Evolutionary conservation across 1,140 invertebrate genomes (phyloP), one percentile per base, ranked within the genome.

Genomic region (Drosophila miranda): DNA sequence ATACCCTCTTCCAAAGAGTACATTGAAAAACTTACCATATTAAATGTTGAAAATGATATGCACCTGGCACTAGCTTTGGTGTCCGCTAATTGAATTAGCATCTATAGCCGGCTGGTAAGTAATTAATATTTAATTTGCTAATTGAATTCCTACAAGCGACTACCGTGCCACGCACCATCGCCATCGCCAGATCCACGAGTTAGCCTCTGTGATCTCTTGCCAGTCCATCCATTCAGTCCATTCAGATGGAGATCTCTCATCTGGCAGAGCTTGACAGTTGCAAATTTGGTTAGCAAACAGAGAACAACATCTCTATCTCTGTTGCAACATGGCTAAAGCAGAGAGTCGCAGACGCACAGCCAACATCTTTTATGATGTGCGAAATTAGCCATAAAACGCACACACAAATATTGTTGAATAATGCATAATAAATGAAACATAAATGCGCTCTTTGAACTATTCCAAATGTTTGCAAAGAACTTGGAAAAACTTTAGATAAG

Each of bases 111-210:
- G 46, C 54, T 57, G 61, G 68, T 74, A 67, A 77, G 68, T 74
- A 77, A 80, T 84, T 84, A 84, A 74, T 69, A 84, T 73, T 84
- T 86, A 58, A 80, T 86, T 63, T 66, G 59, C 52, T 70, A 75
- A 83, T 78, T 82, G 55, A 59, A 62, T 59, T 78, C 82, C 81
- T 77, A 78, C 61, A 63, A 66, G 43, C 73, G 58, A 67, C 79
- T 83, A 84, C 80, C 55, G 79, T 79, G 72, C 71, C 62, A 59
- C 73, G 72, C 49, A 48, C 57, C 75, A 41, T 16, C 57, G 16
- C 23, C 34, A 68, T 61, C 28, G 38, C 6, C 42, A 57, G 78
- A 72, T 76, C 41, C 61, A 57, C 34, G 34, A 55, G 66, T 73
- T 79, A 61, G 67, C 56, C 78, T 69, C 72, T 62, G 60, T 67